Percentiles rank a stretch among this genome's conserved stretches.
Evolutionary conservation across 2,888 invertebrate species (phyloP).

Genomic region (Lamproptera curius): DNA sequence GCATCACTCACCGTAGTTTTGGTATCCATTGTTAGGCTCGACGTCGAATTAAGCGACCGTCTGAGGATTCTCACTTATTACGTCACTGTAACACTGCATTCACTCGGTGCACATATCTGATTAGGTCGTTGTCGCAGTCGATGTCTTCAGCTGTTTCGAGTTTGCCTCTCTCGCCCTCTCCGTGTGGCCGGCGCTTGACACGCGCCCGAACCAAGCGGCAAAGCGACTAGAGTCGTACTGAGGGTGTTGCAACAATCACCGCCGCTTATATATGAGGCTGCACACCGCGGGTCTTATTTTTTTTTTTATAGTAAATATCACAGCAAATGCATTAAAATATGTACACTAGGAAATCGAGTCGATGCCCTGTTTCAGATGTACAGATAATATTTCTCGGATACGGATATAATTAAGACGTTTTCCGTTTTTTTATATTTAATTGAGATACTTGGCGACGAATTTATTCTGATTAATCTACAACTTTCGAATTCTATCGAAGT

Average conservation of each 20-base stretch:
- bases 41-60: slow-evolving; percentile 24
- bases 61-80: slow-evolving; percentile 54
- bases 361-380: slow-evolving; percentile 1
- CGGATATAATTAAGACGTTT: slow-evolving; percentile 8
- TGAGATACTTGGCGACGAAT: neutral
- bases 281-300: slow-evolving; percentile 32
- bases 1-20: slow-evolving; percentile 63
- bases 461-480: too few species aligned
- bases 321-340: neutral
- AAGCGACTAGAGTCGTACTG: slow-evolving; percentile 80
- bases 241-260: slow-evolving; percentile 71
- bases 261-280: slow-evolving; percentile 75
- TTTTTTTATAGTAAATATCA: slow-evolving; percentile 10
- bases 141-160: slow-evolving; percentile 50
- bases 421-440: slow-evolving; percentile 8
- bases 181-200: slow-evolving; percentile 67
- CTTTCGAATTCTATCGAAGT: too few species aligned
- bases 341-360: slow-evolving; percentile 4
- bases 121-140: slow-evolving; percentile 34
- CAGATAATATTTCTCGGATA: slow-evolving; percentile 8
- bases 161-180: slow-evolving; percentile 75
- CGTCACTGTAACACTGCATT: slow-evolving; percentile 72
- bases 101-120: slow-evolving; percentile 71
- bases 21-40: slow-evolving; percentile 58
- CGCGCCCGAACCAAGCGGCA: slow-evolving; percentile 76